Conservation (phyloP, 2,113 vertebrate genomes). For the Microcebus jonahi region DNA sequence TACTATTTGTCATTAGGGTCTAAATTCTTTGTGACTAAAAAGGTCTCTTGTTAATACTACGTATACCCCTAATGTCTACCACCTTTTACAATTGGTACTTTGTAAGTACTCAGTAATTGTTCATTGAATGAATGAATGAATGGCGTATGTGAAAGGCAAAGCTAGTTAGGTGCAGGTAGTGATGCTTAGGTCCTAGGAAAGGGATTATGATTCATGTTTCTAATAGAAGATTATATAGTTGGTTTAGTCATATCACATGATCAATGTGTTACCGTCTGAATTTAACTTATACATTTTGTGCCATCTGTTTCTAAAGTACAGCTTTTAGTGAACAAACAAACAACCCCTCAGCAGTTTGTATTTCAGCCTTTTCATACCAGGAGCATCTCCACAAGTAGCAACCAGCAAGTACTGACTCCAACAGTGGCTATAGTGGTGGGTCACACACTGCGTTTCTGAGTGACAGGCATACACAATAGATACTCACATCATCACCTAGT, state of each 20-base stretch:
- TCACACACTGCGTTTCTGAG: neutral
- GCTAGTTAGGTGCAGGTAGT: neutral
- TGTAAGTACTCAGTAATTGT: neutral
- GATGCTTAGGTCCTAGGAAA: neutral
- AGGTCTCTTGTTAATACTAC: neutral
- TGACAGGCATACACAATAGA: neutral
- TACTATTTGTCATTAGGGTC: neutral
- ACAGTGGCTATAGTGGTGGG: neutral
- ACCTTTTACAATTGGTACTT: neutral
- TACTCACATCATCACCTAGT: neutral
- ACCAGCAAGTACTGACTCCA: neutral
- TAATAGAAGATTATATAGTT: neutral
- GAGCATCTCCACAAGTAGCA: neutral
- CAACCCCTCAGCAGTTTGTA: neutral
- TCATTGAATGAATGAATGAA: neutral
- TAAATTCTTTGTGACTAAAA: neutral
- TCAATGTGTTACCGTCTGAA: neutral
- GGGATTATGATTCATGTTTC: neutral
- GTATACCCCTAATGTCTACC: neutral
- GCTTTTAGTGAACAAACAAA: neutral
- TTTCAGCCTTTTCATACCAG: neutral
- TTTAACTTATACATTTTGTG: slow-evolving; percentile 6
- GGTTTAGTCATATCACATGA: neutral
- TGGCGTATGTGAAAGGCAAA: neutral
- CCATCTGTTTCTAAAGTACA: neutral